Evolutionary conservation across 1,140 invertebrate genomes (phyloP).

Genomic region (Drosophila athabasca): DNA sequence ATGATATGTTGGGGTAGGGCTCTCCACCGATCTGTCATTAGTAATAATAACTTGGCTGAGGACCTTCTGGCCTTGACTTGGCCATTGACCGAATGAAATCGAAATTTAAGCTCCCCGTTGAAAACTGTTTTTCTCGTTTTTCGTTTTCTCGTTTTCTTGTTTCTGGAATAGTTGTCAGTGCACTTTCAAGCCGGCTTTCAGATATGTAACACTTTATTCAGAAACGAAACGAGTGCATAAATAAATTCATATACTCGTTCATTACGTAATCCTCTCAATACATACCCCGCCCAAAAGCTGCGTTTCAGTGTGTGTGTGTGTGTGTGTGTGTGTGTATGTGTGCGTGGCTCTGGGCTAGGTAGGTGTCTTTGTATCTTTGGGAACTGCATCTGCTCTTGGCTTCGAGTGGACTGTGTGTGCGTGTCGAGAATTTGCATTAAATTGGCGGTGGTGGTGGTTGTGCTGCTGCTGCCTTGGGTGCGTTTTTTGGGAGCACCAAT

Average conservation of each 20-base stretch:
- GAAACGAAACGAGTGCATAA: slow-evolving; percentile 32
- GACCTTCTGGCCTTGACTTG: slow-evolving; percentile 57
- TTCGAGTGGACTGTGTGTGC: slow-evolving; percentile 23
- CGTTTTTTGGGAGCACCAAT: slow-evolving; percentile 50
- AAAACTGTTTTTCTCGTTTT: slow-evolving; percentile 4
- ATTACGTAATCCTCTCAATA: slow-evolving; percentile 64
- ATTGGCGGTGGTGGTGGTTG: slow-evolving; percentile 2
- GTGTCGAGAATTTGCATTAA: slow-evolving; percentile 66
- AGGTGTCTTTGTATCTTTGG: slow-evolving; percentile 36
- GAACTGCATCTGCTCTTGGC: slow-evolving; percentile 29
- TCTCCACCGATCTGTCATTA: slow-evolving; percentile 43
- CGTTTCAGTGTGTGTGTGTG: slow-evolving; percentile 27
- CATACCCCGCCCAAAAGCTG: slow-evolving; percentile 64
- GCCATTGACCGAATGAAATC: slow-evolving; percentile 60
- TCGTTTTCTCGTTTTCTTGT: slow-evolving; percentile 14
- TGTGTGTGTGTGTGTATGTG: no score
- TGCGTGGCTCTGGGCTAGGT: slow-evolving; percentile 21
- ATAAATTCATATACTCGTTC: slow-evolving; percentile 21
- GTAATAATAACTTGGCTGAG: slow-evolving; percentile 62
- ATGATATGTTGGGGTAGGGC: slow-evolving; percentile 1
- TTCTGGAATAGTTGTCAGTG: slow-evolving; percentile 78
- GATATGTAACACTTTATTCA: slow-evolving; percentile 76
- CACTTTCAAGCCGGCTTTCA: slow-evolving; percentile 66
- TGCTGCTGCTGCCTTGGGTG: slow-evolving; percentile 45
- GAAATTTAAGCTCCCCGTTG: slow-evolving; percentile 19